Conservation (phyloP, 2,888 invertebrate genomes). For the Bombylius major region DNA sequence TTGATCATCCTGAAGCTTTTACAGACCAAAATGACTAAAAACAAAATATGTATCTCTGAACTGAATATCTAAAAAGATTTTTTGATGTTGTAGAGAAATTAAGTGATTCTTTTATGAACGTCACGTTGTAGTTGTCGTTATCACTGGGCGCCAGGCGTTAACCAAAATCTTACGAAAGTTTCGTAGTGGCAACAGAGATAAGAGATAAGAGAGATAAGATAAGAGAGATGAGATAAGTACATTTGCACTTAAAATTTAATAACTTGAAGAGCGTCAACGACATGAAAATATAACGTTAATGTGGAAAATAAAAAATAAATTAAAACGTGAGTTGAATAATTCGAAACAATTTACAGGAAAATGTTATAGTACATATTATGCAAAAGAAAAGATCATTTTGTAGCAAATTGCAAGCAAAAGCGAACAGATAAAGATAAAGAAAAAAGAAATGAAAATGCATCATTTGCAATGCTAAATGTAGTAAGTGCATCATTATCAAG, state of each 20-base stretch:
- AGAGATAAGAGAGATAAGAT: no score
- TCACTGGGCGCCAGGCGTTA: slow-evolving; percentile 5
- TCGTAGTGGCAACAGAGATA: slow-evolving; percentile 14
- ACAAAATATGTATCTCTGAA: not conserved
- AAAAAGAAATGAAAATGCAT: no score
- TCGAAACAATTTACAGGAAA: not conserved
- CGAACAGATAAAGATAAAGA: no score
- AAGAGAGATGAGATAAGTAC: slow-evolving; percentile 6
- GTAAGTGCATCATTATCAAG: no score
- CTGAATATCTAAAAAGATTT: not conserved
- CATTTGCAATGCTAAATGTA: no score
- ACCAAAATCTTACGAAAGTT: slow-evolving; percentile 11
- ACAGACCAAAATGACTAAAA: not conserved
- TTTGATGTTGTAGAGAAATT: not conserved
- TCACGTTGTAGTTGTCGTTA: not conserved
- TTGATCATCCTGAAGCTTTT: rapidly evolving
- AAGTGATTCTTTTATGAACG: no score
- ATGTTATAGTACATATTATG: slow-evolving; percentile 7
- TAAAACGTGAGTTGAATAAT: not conserved
- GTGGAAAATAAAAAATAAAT: not conserved
- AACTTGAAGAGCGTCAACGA: slow-evolving; percentile 9
- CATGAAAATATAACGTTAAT: not conserved
- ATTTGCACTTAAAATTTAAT: slow-evolving; percentile 6
- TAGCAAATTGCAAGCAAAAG: no score
- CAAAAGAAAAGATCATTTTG: no score